phyloP scores from a whole-genome alignment of 2,888 invertebrate genomes.

The Philonicus albiceps region DNA sequence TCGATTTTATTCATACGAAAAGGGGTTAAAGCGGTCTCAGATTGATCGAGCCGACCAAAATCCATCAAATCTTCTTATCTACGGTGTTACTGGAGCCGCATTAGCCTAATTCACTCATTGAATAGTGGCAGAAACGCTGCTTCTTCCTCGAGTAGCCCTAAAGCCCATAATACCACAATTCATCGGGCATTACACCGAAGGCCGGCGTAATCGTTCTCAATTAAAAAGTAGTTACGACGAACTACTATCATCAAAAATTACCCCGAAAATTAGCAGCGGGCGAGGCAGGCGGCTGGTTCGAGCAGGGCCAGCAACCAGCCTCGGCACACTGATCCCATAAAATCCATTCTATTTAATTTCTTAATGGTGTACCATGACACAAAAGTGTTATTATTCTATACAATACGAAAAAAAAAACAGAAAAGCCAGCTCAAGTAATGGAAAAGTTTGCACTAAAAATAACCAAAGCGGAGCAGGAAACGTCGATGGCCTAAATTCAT shows the following conservation, averaged over 20 bases:
- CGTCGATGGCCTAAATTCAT: background rate
- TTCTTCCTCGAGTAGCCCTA: background rate
- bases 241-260: background rate
- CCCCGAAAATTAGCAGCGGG: background rate
- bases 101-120: background rate
- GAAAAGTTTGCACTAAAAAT: constrained; percentile 4
- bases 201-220: background rate
- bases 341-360: constrained; percentile 30
- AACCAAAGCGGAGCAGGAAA: background rate
- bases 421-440: background rate
- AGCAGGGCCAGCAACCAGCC: background rate
- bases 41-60: background rate
- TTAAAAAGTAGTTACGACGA: background rate
- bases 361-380: constrained; percentile 27
- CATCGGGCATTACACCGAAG: background rate
- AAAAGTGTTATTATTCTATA: constrained; percentile 2
- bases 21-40: too few species aligned
- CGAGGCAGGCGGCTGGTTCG: background rate
- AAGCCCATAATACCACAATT: background rate
- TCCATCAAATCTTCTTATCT: background rate
- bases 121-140: background rate
- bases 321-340: background rate
- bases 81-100: background rate
- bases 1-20: too few species aligned
- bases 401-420: too few species aligned